Base-by-base conservation (phyloP, 2,797 vertebrate genomes). In the Poeciliopsis paucimaculata region DNA sequence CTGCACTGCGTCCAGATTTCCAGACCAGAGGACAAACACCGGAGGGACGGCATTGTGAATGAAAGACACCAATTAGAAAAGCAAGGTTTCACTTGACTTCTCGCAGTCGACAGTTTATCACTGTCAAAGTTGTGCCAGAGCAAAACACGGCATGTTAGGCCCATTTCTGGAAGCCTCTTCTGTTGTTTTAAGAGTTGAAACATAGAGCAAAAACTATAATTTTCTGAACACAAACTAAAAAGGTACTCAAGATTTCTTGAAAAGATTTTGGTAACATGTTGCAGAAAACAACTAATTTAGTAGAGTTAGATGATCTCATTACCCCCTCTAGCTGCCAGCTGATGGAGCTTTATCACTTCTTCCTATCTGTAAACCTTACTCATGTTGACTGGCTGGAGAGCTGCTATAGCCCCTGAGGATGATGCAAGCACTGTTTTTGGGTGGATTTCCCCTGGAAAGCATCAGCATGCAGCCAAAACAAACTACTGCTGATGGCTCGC, bases 401-500 rank as follows among this genome's bases (percentile, higher is more conserved):
- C 81, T 82, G 86, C 60, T 62, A 45, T 79, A 60, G 72, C 53
- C 77, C 84, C 55, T 23, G 46, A 77, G 82, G 75, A 74, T 84
- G 85, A 90, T 89, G 87, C 80, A 84, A 87, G 76, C 86, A 84
- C 80, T 83, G 88, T 91, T 92, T 90, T 90, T 85, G 84, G 87
- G 86, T 94, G 93, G 90, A 94, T 91, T 93, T 91, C 86, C 92
- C 87, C 82, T 89, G 87, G 87, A 92, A 90, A 86, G 86, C 86
- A 90, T 46, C 74, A 84, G 83, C 36, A 31, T 84, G 81, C 86
- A 86, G 94, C 94, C 93, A 95, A 95, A 94, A 93, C 91, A 94
- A 94, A 93, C 91, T 93, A 86, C 83, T 76, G 90, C 89, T 84
- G 91, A 93, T 86, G 92, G 88, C 91, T 93, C 89, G 94, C 90